A percentile compares a stretch with the other conserved stretches of the same genome.
These are phyloP conservation scores for Sphaerophoria rueppellii DNA, from an alignment of 2,888 invertebrate genomes.

Conservation along the genomic window DNA sequence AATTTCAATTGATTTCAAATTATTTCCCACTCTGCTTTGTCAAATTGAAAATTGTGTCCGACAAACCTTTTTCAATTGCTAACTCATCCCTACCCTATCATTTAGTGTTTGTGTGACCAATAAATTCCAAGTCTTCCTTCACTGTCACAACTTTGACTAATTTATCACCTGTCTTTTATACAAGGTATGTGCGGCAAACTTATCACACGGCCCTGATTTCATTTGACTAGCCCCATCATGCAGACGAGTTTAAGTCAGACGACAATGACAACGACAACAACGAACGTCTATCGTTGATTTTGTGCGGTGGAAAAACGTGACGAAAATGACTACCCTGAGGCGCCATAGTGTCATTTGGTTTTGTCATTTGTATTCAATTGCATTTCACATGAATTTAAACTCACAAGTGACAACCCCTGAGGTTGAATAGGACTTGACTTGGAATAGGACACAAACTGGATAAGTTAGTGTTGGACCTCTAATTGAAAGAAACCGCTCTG, in stretches of 20 bases:
- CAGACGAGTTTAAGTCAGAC: not conserved
- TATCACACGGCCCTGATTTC: slow-evolving; percentile 59
- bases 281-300: slow-evolving; percentile 23
- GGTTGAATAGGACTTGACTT: not conserved
- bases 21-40: too few relatives aligned
- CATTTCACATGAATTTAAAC: slow-evolving; percentile 30
- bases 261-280: not conserved
- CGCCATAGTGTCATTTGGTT: slow-evolving; percentile 44
- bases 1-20: too few relatives aligned
- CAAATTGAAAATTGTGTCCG: not conserved
- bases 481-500: slow-evolving; percentile 59
- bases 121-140: slow-evolving; percentile 53
- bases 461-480: slow-evolving; percentile 45
- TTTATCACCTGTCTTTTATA: slow-evolving; percentile 63
- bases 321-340: slow-evolving; percentile 66
- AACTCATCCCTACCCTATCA: slow-evolving; percentile 20
- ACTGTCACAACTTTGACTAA: slow-evolving; percentile 66
- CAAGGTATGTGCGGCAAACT: slow-evolving; percentile 28
- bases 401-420: slow-evolving; percentile 19
- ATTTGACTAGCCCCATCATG: slow-evolving; percentile 57
- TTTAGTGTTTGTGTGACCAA: not conserved
- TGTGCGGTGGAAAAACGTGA: slow-evolving; percentile 53
- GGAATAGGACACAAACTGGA: not conserved
- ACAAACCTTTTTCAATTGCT: not conserved
- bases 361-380: slow-evolving; percentile 45